These are phyloP conservation scores for Lysiphlebus fabarum DNA, from an alignment of 1,140 invertebrate species.

Conservation along the genomic window DNA sequence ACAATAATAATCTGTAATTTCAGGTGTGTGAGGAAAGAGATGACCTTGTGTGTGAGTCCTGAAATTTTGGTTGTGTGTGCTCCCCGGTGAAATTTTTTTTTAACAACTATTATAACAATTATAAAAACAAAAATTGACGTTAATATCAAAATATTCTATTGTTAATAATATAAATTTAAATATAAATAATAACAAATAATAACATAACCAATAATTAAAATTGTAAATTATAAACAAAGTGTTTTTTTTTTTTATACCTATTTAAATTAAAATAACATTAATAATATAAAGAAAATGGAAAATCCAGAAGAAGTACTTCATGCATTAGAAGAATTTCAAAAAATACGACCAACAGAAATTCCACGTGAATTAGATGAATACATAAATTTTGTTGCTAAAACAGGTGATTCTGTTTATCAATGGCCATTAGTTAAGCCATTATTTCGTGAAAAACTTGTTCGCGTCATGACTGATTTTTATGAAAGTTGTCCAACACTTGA, in stretches of 20 bases:
- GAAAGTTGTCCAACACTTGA: conserved; percentile 71
- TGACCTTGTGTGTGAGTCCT: no score
- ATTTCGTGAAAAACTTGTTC: conserved; percentile 81
- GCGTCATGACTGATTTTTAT: conserved; percentile 83
- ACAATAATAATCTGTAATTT: no score
- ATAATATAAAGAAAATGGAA: conserved; percentile 60
- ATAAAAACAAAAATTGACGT: no score
- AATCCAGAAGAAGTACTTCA: conserved; percentile 82
- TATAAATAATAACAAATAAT: no score
- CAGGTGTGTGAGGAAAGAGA: no score
- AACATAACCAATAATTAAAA: no score
- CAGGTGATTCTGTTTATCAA: conserved; percentile 90
- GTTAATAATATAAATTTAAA: no score
- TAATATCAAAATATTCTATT: no score
- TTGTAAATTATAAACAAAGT: no score
- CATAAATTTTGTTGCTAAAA: conserved; percentile 85
- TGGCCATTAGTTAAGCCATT: conserved; percentile 85
- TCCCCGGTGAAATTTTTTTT: no score
- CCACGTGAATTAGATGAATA: conserved; percentile 89
- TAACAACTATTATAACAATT: no score
- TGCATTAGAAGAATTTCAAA: conserved; percentile 79
- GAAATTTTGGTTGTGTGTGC: no score
- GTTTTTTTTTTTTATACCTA: not conserved
- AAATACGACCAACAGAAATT: conserved; percentile 77
- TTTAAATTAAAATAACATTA: not conserved